Conservation (phyloP, 1,140 invertebrate genomes). For the Neodiprion fabricii region DNA sequence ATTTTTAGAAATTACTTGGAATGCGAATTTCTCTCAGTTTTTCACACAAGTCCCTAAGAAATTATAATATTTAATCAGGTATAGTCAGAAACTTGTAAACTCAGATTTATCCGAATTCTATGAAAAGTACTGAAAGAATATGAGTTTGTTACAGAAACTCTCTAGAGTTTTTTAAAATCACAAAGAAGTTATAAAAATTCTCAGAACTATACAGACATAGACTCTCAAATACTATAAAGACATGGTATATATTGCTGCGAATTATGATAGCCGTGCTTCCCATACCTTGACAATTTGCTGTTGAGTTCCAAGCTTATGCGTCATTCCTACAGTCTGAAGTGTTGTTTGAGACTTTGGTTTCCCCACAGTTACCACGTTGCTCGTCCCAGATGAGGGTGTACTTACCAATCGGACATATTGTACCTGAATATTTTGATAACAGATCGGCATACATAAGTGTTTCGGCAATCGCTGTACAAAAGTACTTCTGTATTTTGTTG, state of each 20-base stretch:
- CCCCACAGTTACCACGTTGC: slow-evolving; percentile 57
- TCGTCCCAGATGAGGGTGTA: slow-evolving; percentile 53
- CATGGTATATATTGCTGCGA: no score
- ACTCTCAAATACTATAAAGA: no score
- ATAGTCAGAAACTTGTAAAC: no score
- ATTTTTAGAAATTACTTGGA: slow-evolving; percentile 8
- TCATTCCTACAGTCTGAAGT: slow-evolving; percentile 50
- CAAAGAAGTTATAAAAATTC: no score
- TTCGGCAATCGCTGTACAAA: background rate
- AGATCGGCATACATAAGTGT: background rate
- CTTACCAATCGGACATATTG: slow-evolving; percentile 77
- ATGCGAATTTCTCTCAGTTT: background rate
- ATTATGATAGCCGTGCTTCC: background rate
- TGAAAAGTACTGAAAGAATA: no score
- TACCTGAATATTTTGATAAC: slow-evolving; percentile 58
- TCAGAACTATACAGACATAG: no score
- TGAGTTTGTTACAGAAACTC: no score
- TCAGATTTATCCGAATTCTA: no score
- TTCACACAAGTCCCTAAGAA: no score
- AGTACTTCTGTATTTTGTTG: slow-evolving; percentile 10
- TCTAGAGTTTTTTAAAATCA: no score
- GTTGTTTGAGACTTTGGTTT: slow-evolving; percentile 53
- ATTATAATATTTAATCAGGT: no score
- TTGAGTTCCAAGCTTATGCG: slow-evolving; percentile 51
- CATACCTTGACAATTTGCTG: slow-evolving; percentile 56